Base-by-base conservation (phyloP, 1,140 invertebrate species). In the Heterodera schachtii region DNA sequence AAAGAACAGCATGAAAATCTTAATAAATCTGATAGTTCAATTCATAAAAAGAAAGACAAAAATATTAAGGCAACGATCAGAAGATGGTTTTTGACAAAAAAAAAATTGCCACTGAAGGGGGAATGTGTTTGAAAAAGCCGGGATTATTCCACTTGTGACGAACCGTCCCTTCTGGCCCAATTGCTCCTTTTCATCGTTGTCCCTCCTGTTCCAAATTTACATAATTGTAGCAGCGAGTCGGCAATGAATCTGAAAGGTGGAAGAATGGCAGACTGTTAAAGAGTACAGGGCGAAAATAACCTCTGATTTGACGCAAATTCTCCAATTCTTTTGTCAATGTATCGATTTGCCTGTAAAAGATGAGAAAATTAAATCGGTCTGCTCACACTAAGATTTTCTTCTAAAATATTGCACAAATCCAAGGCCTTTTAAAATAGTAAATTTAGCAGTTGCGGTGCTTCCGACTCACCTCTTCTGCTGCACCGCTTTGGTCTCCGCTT, bases 171-270 rank as follows among this genome's bases (percentile, higher is more conserved):
- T 31, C 31, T 31, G 31, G 31, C 31, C 31, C 31, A 31, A 31
- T 31, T 31, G 31, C 31, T 47, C 44, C 64, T 41, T 52, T 69
- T 78, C 21, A 69, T 78, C 77, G 60, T 73, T 88, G 87, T 47
- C 88, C 88, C 73, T 89, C 88, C 75, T 90, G 88, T 76, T 89
- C 88, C 41, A 89, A 79, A 46, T 81, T 86, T 43, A 89, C 83
- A 13, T 81, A 75, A 66, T 89, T 89, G 85, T 86, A 89, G 75
- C 88, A 89, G 75, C 84, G 80, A 9, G 83, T 82, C 11, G 88
- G 88, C 69, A 89, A 81, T 19, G 86, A 73, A 67, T 90, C 87
- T 78, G 21, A 64, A 78, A 70, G 47, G 49, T 16, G 69, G 47
- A 78, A 16, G n/a, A 11, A 78, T 21, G 43, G n/a, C 64, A n/a